Evolutionary conservation across 2,113 vertebrate species (phyloP).

Genomic region (Leptobrachium leishanense): DNA sequence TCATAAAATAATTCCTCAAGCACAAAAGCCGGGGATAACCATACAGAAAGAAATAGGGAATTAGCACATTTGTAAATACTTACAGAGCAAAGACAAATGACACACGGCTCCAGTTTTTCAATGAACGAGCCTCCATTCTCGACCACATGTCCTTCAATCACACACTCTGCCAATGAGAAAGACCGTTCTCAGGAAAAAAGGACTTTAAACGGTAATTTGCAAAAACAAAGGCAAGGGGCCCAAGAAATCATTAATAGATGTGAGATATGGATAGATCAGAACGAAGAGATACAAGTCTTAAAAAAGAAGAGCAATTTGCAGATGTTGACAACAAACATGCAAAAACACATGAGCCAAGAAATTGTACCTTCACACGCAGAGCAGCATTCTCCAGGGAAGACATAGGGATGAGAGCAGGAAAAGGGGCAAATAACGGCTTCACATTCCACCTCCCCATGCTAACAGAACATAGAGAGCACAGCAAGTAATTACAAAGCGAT

Average conservation of each 20-base stretch:
- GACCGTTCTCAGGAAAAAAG: too few species aligned
- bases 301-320: too few species aligned
- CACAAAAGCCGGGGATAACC: too few species aligned
- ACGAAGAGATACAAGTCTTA: too few species aligned
- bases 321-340: background rate
- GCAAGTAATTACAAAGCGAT: too few species aligned
- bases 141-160: conserved; percentile 41
- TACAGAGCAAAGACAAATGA: conserved; percentile 49
- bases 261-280: background rate
- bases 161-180: conserved; percentile 31
- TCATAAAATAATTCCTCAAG: too few species aligned
- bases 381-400: conserved; percentile 56
- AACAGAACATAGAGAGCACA: conserved; percentile 16
- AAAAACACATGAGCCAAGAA: background rate
- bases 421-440: conserved; percentile 56
- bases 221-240: too few species aligned
- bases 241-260: too few species aligned
- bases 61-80: background rate
- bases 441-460: conserved; percentile 75
- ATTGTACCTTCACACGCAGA: conserved; percentile 64
- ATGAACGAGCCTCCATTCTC: conserved; percentile 48
- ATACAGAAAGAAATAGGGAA: too few species aligned
- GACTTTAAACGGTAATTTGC: too few species aligned
- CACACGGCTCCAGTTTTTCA: conserved; percentile 36
- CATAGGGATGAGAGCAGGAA: conserved; percentile 53